Conservation (phyloP, 1,140 invertebrate species). For the Drosophila willistoni region DNA sequence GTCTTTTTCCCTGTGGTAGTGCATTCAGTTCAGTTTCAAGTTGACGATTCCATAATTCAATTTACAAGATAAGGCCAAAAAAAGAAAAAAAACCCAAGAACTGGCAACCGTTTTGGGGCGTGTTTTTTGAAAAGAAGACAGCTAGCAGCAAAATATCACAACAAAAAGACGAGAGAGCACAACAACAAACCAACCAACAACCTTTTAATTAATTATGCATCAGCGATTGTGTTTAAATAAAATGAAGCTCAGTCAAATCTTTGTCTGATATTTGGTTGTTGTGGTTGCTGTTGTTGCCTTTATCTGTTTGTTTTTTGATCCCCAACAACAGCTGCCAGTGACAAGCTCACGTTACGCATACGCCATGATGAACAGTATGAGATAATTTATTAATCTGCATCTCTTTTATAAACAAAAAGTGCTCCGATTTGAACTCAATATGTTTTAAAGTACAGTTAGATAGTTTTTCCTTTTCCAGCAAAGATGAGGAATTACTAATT, state of each 20-base stretch:
- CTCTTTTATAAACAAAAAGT: background rate
- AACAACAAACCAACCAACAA: slow-evolving; percentile 23
- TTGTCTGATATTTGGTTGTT: slow-evolving; percentile 40
- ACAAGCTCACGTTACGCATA: slow-evolving; percentile 54
- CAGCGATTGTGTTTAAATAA: slow-evolving; percentile 79
- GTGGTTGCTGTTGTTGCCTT: slow-evolving; percentile 5
- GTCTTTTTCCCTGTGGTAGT: slow-evolving; percentile 11
- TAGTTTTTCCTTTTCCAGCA: too few relatives aligned
- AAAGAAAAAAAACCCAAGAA: slow-evolving; percentile 43
- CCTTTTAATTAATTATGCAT: slow-evolving; percentile 81
- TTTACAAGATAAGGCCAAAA: slow-evolving; percentile 73
- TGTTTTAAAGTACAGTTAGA: too few relatives aligned
- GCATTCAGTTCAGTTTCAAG: slow-evolving; percentile 78
- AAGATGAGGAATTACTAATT: too few relatives aligned
- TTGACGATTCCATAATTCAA: slow-evolving; percentile 82
- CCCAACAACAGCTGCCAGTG: slow-evolving; percentile 41
- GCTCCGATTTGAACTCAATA: too few relatives aligned
- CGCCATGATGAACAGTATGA: slow-evolving; percentile 46
- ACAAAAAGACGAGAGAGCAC: slow-evolving; percentile 27
- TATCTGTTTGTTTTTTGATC: background rate
- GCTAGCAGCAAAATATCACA: slow-evolving; percentile 44
- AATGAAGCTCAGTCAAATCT: slow-evolving; percentile 62
- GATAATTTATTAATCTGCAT: slow-evolving; percentile 22
- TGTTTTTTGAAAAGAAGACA: slow-evolving; percentile 59
- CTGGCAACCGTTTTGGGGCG: slow-evolving; percentile 60